Evolutionary conservation across 2,888 invertebrate genomes (phyloP).

Genomic region (Pyrgus malvae): DNA sequence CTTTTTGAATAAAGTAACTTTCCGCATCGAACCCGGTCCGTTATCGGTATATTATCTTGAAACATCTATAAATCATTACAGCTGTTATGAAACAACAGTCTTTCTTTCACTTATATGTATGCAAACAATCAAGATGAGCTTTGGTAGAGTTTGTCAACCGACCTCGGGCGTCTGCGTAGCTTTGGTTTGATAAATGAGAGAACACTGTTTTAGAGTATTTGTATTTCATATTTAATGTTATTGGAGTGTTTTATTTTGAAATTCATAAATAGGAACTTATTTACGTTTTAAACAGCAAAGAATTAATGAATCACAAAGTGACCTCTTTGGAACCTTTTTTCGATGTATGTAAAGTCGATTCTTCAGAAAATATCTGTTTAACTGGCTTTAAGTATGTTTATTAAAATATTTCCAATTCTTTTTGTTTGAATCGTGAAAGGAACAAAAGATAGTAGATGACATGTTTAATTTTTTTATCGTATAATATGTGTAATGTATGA

Average conservation of each 20-base stretch:
- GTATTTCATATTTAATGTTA: not conserved
- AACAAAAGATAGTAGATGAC: not conserved
- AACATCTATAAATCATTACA: conserved; percentile 72
- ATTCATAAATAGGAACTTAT: too few species aligned
- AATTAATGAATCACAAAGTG: too few species aligned
- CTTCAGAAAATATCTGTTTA: too few species aligned
- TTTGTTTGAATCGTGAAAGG: not conserved
- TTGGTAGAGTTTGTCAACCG: not conserved
- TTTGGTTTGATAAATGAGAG: not conserved
- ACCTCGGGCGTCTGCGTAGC: conserved; percentile 1
- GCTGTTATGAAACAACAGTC: conserved; percentile 63
- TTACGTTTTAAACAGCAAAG: too few species aligned
- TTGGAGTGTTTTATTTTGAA: too few species aligned
- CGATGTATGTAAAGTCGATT: too few species aligned
- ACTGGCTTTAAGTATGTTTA: too few species aligned
- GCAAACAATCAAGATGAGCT: conserved; percentile 31
- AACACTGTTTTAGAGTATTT: not conserved
- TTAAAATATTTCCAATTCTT: too few species aligned
- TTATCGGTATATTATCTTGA: conserved; percentile 68
- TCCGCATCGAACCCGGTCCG: conserved; percentile 53
- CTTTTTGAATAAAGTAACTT: conserved; percentile 77
- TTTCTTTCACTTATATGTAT: conserved; percentile 43
- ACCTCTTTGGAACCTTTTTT: too few species aligned
- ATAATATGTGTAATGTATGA: too few species aligned
- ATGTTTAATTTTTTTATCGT: too few species aligned